A percentile compares a stretch with the other conserved stretches of the same genome.
Evolutionary conservation across 1,140 invertebrate species (phyloP).

Genomic region (Bombus impatiens): DNA sequence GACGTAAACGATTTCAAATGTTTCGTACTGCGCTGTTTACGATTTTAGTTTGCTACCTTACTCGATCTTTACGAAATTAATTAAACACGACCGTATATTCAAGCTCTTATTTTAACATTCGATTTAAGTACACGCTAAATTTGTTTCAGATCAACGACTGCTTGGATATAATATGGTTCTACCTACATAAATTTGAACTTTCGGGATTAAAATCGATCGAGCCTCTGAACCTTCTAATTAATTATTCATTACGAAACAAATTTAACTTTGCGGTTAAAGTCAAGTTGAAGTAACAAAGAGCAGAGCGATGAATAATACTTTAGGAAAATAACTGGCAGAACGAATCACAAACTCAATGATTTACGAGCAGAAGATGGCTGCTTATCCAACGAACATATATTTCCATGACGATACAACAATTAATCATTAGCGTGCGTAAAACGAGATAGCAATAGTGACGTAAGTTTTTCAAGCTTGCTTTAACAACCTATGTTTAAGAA

Average conservation of each 20-base stretch:
- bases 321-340: background rate
- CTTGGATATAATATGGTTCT: too few relatives aligned
- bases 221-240: background rate
- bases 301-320: background rate
- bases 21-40: too few relatives aligned
- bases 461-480: background rate
- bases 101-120: background rate
- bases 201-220: background rate
- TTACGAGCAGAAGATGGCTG: background rate
- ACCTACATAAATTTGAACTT: too few relatives aligned
- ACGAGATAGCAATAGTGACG: background rate
- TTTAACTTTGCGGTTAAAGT: background rate
- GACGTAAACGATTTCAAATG: too few relatives aligned
- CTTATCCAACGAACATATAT: slow-evolving; percentile 14
- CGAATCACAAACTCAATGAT: background rate
- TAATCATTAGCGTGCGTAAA: background rate
- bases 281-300: background rate
- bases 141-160: too few relatives aligned
- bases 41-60: too few relatives aligned
- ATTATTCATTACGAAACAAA: background rate
- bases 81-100: too few relatives aligned
- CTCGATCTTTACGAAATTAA: too few relatives aligned
- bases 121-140: too few relatives aligned
- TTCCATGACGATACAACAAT: slow-evolving; percentile 5
- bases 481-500: background rate